Base-by-base conservation (phyloP, 2,888 invertebrate genomes). In the Pocota personata region DNA sequence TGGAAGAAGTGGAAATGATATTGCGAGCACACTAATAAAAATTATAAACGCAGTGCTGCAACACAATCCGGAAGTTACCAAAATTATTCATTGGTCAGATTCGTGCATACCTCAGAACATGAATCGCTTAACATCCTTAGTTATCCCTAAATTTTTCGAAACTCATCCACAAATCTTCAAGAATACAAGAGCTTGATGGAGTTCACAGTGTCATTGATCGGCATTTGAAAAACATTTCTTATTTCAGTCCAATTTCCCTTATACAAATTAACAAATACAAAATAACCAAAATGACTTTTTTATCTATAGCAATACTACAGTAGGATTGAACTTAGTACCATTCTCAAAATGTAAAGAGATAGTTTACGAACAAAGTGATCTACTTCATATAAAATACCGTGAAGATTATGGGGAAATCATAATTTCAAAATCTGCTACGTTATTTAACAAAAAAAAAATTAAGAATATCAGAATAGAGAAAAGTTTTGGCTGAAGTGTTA, bases 121-220 rank as follows among this genome's bases (percentile, higher is more conserved):
- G 7, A 32, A 32, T 8, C 32, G 32, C 32, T 32, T 32, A 32
- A 32, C 8, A 32, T 32, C 2, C 32, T 7, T 32, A 32, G 32
- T 8, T 32, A 64, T 35, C 5, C 32, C 32, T 1, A 43, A 30
- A 60, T n/a, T n/a, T 21, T n/a, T n/a, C n/a, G n/a, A n/a, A n/a
- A n/a, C n/a, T n/a, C n/a, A n/a, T n/a, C n/a, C n/a, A n/a, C n/a
- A n/a, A n/a, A n/a, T 24, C 8, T 24, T 60, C 6, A 8, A 32
- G 7, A 32, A 43, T 30, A 16, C 30, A 46, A 46, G 64, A 64
- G 7, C 43, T 62, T 16, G 37, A 27, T 62, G 62, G 43, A 43
- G 27, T 62, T 62, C 43, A 43, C 19, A 62, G 62, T 30, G 16
- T 43, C 14, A 62, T 46, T 62, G 27, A 46, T 37, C 40, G 60